Evolutionary conservation across 2,113 vertebrate species (phyloP).

Genomic region (Talpa occidentalis): DNA sequence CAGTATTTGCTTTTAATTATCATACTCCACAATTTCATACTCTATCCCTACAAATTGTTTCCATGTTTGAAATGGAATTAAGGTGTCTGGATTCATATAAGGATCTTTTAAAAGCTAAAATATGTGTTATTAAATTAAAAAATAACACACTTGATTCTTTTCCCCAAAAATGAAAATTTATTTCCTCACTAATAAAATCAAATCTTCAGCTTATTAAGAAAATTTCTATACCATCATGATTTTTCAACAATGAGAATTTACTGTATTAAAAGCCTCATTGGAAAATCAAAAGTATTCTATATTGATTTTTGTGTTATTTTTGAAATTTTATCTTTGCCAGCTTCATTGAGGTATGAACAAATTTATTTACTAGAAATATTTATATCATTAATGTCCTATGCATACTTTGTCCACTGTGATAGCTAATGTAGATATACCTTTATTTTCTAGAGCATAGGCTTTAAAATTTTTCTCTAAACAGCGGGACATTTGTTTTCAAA

Average conservation of each 20-base stretch:
- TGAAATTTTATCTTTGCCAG: neutral
- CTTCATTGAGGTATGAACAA: neutral
- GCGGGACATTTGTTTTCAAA: neutral
- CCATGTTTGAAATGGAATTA: neutral
- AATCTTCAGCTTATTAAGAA: neutral
- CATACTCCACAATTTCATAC: neutral
- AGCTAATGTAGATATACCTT: neutral
- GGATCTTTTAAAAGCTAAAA: neutral
- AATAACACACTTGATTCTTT: neutral
- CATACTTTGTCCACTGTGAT: neutral
- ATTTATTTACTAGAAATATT: neutral
- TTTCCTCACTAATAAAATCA: neutral
- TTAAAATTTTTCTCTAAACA: neutral
- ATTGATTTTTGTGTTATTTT: no score
- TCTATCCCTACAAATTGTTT: neutral
- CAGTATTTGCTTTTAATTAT: neutral
- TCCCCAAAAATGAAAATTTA: neutral
- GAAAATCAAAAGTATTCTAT: neutral
- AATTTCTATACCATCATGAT: neutral
- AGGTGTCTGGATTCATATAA: neutral
- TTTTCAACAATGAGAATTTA: neutral
- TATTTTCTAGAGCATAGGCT: constrained; percentile 6
- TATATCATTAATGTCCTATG: neutral
- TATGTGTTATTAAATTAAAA: neutral
- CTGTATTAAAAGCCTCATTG: neutral